Evolutionary conservation across 2,113 vertebrate species (phyloP).

Genomic region (Megaceryle maxima): DNA sequence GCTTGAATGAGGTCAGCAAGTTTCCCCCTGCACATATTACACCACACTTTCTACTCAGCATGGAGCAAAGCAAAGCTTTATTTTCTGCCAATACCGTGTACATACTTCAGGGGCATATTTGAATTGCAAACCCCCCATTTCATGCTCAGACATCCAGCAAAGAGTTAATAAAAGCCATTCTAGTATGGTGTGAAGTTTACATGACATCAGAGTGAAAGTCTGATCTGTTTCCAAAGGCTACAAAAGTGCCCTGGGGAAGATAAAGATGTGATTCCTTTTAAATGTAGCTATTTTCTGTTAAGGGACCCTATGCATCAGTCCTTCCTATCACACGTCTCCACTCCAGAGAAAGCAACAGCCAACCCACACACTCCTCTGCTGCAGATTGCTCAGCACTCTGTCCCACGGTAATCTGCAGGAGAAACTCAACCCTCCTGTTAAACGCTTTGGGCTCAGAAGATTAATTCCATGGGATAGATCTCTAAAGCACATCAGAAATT

Average conservation of each 20-base stretch:
- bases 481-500: background rate
- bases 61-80: background rate
- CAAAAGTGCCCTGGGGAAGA: background rate
- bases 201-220: background rate
- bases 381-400: conserved; percentile 15
- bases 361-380: conserved; percentile 28
- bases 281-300: conserved; percentile 14
- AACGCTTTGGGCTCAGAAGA: background rate
- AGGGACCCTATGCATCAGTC: background rate
- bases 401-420: background rate
- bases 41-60: background rate
- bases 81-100: background rate
- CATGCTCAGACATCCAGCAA: background rate
- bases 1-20: rapidly evolving
- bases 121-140: background rate
- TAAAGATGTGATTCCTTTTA: background rate
- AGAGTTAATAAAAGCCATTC: background rate
- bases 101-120: background rate
- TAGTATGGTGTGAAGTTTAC: background rate
- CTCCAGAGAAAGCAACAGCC: conserved; percentile 22
- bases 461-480: background rate
- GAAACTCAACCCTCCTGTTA: background rate
- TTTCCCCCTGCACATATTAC: background rate
- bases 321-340: background rate
- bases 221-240: background rate